A percentile compares a stretch with the other conserved stretches of the same genome.
These are phyloP conservation scores for Etheostoma perlongum DNA, from an alignment of 2,797 vertebrate species.

Conservation along the genomic window DNA sequence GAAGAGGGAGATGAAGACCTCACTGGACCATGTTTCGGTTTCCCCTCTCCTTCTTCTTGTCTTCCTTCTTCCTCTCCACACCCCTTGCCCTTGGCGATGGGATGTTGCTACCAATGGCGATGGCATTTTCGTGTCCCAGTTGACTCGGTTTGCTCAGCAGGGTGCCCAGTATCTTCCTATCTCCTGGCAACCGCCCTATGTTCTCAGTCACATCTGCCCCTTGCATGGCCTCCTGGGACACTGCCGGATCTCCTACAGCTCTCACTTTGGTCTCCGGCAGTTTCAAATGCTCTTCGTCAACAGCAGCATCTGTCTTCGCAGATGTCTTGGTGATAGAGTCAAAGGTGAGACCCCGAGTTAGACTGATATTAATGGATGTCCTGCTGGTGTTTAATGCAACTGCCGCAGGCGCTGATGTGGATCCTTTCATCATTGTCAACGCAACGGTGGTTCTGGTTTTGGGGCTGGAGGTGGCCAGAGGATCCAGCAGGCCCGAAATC, in stretches of 20 bases:
- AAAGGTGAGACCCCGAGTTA: slow-evolving; percentile 50
- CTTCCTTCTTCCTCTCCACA: not conserved
- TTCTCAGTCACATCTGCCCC: slow-evolving; percentile 21
- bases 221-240: not conserved
- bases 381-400: slow-evolving; percentile 8
- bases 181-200: not conserved
- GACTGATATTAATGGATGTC: not conserved
- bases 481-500: slow-evolving; percentile 13
- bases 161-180: not conserved
- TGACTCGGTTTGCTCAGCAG: slow-evolving; percentile 23
- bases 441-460: slow-evolving; percentile 52
- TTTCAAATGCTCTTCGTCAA: slow-evolving; percentile 15
- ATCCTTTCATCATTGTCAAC: slow-evolving; percentile 23
- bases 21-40: slow-evolving; percentile 8
- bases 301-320: not conserved
- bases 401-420: not conserved
- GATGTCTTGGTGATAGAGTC: slow-evolving; percentile 35
- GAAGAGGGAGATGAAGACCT: slow-evolving; percentile 7
- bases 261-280: slow-evolving; percentile 6
- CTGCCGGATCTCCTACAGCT: not conserved
- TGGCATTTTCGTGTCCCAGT: not conserved
- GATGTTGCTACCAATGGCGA: not conserved
- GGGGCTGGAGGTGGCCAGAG: slow-evolving; percentile 62
- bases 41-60: slow-evolving; percentile 18
- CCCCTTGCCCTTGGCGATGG: not conserved